Conservation (phyloP, 2,113 vertebrate species). For the Takifugu flavidus region DNA sequence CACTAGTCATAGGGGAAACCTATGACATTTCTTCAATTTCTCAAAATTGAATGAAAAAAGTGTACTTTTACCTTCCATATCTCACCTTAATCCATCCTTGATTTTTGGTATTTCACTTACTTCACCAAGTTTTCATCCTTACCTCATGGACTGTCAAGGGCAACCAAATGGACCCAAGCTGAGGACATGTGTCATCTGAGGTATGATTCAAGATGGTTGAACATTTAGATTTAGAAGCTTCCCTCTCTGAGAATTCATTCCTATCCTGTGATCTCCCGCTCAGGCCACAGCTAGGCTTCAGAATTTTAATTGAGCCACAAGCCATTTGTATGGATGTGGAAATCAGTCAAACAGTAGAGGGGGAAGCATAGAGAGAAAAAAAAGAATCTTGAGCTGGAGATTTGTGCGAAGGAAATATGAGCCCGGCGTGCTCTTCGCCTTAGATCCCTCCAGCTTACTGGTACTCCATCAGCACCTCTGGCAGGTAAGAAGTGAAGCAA, state of each 20-base stretch:
- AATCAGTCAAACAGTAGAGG: conserved; percentile 16
- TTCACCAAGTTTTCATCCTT: conserved; percentile 10
- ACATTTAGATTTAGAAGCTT: conserved; percentile 28
- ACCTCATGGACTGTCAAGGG: neutral
- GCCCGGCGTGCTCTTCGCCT: conserved; percentile 8
- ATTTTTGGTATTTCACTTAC: conserved; percentile 4
- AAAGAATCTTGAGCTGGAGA: no score
- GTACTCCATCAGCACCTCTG: conserved; percentile 29
- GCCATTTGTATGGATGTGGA: conserved; percentile 11
- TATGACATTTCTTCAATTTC: no score
- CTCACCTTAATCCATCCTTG: neutral
- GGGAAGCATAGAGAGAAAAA: conserved; percentile 7
- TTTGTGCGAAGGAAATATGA: conserved; percentile 8
- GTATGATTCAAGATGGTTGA: conserved; percentile 6
- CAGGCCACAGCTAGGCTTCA: conserved; percentile 4
- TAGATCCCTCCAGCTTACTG: neutral
- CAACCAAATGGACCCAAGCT: conserved; percentile 25
- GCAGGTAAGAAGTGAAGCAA: conserved; percentile 1
- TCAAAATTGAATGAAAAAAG: no score
- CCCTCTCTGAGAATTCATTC: conserved; percentile 28
- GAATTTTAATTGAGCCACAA: conserved; percentile 20
- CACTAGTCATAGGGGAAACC: no score
- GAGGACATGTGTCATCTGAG: conserved; percentile 10
- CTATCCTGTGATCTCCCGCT: conserved; percentile 22
- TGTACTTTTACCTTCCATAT: no score